Evolutionary conservation across 2,888 invertebrate species (phyloP), one percentile per base, ranked within the genome.

Genomic region (Lasioglossum morio): DNA sequence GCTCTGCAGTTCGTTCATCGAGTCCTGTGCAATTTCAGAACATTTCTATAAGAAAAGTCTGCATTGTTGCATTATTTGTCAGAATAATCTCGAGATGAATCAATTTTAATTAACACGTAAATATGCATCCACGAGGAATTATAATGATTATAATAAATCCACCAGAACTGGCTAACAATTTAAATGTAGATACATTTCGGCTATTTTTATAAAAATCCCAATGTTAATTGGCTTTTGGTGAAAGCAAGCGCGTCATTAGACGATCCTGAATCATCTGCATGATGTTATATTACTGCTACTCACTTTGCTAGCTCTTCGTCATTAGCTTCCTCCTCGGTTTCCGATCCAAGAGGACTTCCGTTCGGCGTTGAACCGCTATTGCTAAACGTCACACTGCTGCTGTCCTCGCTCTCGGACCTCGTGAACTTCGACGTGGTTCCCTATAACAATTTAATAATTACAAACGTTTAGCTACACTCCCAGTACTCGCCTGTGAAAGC

Each of bases 311-410:
- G 83, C 84, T 94, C 94, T 43, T 94, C 95, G 82, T 95, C 94
- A 77, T 93, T 93, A 48, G 93, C 94, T 82, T 95, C 95, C 82
- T 94, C 94, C 85, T 95, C 95, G 37, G 95, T 95, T 81, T 95
- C 95, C 23, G 95, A 95, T 70, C 94, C 94, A 82, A 95, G 90
- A 23, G 94, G 93, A 88, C 95, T 95, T 90, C 94, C 95, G 90
- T 95, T 95, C 37, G 95, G 93, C 12, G 95, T 95, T 19, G 95
- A 95, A 5, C 94, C 95, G 85, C 95, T 95, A 88, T 96, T 95
- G 87, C 95, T 95, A 90, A 95, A 95, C 5, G 95, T 95, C 75
- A 95, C 95, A 87, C 95, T 95, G 82, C 95, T 95, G 77, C 94
- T 94, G 60, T 94, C 95, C 82, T 94, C 95, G 85, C 95, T 95